These are phyloP conservation scores for Turritopsis rubra DNA, from an alignment of 30 jellyfish, hydroid and myxozoan genomes.

Conservation along the genomic window DNA sequence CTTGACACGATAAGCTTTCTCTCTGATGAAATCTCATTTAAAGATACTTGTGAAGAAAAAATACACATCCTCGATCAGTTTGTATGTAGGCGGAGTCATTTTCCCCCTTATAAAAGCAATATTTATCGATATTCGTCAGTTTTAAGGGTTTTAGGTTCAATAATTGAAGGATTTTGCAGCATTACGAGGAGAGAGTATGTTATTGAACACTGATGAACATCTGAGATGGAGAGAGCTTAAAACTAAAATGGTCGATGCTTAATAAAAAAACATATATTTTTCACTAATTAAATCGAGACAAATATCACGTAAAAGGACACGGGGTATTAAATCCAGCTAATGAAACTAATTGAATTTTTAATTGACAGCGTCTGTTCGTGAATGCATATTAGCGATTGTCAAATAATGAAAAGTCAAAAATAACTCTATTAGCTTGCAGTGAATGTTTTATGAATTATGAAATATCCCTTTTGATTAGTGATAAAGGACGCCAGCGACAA, in stretches of 20 bases:
- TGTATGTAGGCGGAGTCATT: not conserved
- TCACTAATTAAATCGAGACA: not conserved
- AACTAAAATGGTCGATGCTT: not conserved
- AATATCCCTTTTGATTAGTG: not conserved
- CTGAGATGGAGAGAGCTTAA: not conserved
- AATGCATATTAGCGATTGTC: not conserved
- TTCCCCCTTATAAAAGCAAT: not conserved
- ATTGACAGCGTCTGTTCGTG: not conserved
- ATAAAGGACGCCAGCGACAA: not conserved
- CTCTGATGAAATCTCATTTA: not conserved
- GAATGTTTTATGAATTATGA: not conserved
- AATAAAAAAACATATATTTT: not conserved
- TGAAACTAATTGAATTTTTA: not conserved
- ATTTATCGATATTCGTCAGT: not conserved
- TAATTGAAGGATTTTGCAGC: not conserved
- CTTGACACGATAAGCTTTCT: not conserved
- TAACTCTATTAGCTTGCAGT: not conserved
- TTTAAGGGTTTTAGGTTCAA: not conserved
- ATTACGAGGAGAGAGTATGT: no score
- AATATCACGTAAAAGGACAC: not conserved
- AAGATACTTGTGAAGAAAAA: no score
- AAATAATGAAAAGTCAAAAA: not conserved
- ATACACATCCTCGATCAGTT: not conserved
- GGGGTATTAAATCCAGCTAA: not conserved
- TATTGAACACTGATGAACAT: not conserved